Evolutionary conservation across 2,888 invertebrate species (phyloP).

Genomic region (Chesias legatella): DNA sequence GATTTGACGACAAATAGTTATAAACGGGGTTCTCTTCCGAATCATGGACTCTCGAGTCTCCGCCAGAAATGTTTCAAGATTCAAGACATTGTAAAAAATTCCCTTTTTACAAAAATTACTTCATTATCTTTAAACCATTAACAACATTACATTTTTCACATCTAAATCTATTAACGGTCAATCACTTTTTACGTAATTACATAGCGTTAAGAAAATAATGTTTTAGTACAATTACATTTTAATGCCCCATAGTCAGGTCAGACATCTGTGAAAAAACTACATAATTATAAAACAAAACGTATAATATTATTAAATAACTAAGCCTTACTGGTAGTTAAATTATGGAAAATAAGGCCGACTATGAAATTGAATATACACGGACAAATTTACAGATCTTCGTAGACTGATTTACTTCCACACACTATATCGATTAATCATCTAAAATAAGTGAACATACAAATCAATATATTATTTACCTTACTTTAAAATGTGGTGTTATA

Average conservation of each 20-base stretch:
- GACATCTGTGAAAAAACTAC: constrained; percentile 1
- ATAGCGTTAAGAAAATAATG: constrained; percentile 73
- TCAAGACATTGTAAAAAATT: constrained; percentile 85
- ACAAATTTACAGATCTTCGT: background rate
- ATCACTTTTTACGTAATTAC: constrained; percentile 69
- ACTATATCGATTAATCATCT: no score
- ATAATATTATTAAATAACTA: no score
- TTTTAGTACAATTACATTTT: constrained; percentile 35
- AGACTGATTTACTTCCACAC: background rate
- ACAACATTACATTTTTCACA: constrained; percentile 79
- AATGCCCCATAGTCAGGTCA: constrained; percentile 20
- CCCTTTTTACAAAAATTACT: constrained; percentile 86
- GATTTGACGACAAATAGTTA: constrained; percentile 81
- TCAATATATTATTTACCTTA: no score
- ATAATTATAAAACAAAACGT: no score
- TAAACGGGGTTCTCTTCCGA: constrained; percentile 79
- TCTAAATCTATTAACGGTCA: constrained; percentile 79
- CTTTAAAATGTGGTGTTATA: background rate
- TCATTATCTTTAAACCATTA: constrained; percentile 82
- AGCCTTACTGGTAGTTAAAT: background rate
- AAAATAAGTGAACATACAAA: no score
- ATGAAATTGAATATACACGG: background rate
- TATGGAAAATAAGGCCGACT: background rate
- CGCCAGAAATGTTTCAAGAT: constrained; percentile 84
- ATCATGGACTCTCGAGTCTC: constrained; percentile 63